A percentile compares a stretch with the other conserved stretches of the same genome.
Evolutionary conservation across 2,797 vertebrate species (phyloP).

Genomic region (Alcedo atthis): DNA sequence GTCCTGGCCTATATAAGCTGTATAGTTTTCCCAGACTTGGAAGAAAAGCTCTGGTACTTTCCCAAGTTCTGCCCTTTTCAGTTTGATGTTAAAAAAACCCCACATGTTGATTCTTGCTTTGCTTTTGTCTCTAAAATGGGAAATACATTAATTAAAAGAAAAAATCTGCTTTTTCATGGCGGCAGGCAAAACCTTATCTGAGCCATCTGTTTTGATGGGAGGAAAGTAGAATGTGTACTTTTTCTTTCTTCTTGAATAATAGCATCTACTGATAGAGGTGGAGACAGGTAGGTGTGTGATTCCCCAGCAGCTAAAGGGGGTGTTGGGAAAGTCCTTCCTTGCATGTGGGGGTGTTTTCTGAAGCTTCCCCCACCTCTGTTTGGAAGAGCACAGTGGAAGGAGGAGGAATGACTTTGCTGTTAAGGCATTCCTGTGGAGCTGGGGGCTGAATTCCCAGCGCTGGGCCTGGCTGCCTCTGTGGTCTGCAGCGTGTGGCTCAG

Average conservation of each 20-base stretch:
- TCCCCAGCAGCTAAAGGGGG: not conserved
- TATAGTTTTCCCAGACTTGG: conserved; percentile 56
- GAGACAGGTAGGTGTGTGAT: not conserved
- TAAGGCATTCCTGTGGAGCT: conserved; percentile 9
- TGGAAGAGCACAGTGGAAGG: not conserved
- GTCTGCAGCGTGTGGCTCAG: not conserved
- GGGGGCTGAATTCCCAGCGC: not conserved
- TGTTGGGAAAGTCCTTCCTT: not conserved
- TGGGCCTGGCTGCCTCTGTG: conserved; percentile 1
- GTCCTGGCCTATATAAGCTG: conserved; percentile 16
- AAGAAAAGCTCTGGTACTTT: conserved; percentile 35
- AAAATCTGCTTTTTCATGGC: not conserved
- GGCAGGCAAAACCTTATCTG: not conserved
- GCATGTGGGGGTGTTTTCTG: not conserved
- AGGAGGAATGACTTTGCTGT: conserved; percentile 4
- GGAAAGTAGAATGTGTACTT: not conserved
- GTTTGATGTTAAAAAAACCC: not conserved
- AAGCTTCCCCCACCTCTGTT: not conserved
- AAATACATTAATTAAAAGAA: not conserved
- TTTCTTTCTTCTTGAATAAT: not conserved
- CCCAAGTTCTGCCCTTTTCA: conserved; percentile 1
- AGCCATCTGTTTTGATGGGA: not conserved
- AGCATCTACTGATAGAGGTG: not conserved
- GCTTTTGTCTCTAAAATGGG: not conserved
- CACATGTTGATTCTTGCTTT: not conserved